Evolutionary conservation across 2,888 invertebrate genomes (phyloP).

Genomic region (Ophioninae sp.): DNA sequence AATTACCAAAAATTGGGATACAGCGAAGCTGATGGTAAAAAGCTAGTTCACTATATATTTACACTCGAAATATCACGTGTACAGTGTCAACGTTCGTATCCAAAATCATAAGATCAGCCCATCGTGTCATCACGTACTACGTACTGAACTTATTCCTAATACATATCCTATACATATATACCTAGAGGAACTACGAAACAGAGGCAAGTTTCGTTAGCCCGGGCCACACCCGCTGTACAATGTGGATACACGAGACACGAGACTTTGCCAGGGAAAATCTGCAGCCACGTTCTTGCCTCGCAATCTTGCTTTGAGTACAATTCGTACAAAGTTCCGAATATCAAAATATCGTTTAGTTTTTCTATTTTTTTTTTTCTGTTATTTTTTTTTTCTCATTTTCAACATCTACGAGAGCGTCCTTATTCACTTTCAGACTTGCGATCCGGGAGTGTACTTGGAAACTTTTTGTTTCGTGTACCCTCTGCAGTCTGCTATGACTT

Average conservation of each 20-base stretch:
- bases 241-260: not conserved
- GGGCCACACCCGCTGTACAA: slow-evolving; percentile 2
- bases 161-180: slow-evolving; percentile 22
- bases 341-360: not conserved
- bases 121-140: slow-evolving; percentile 45
- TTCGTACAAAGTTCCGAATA: not conserved
- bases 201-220: slow-evolving; percentile 13
- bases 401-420: not conserved
- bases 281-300: not conserved
- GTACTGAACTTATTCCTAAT: slow-evolving; percentile 50
- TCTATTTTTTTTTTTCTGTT: not conserved
- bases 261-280: slow-evolving; percentile 3
- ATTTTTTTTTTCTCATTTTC: not conserved
- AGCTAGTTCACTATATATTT: too few species aligned
- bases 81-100: slow-evolving; percentile 28
- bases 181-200: not conserved
- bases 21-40: too few species aligned
- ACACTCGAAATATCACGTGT: slow-evolving; percentile 4
- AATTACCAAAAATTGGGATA: too few species aligned
- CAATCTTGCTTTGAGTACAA: not conserved
- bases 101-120: slow-evolving; percentile 40
- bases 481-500: not conserved
- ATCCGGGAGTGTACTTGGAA: too few species aligned
- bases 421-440: not conserved
- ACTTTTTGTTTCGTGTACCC: not conserved